These are phyloP conservation scores for Thumatha senex DNA, from an alignment of 2,888 invertebrate genomes.

Conservation along the genomic window DNA sequence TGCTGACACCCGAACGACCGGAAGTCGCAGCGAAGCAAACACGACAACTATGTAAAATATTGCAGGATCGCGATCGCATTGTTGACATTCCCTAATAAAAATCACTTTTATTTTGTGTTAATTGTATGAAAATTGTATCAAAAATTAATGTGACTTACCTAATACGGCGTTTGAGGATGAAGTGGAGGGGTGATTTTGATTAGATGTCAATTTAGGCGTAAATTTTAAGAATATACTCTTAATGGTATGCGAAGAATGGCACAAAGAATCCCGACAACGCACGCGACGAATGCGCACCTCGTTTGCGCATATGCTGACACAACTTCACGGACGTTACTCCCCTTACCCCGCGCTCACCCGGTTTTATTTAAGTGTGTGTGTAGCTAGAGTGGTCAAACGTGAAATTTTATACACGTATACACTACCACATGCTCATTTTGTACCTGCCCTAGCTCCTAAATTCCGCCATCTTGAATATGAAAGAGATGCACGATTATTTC, in stretches of 20 bases:
- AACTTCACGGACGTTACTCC: constrained; percentile 84
- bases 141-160: constrained; percentile 88
- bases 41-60: constrained; percentile 91
- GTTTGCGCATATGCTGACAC: constrained; percentile 91
- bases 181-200: constrained; percentile 86
- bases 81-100: constrained; percentile 88
- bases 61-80: constrained; percentile 90
- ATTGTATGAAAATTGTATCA: constrained; percentile 85
- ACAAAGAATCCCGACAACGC: constrained; percentile 99
- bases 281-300: constrained; percentile 92
- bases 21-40: constrained; percentile 86
- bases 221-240: constrained; percentile 89
- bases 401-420: constrained; percentile 77
- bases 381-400: constrained; percentile 81
- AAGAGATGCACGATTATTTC: constrained; percentile 53
- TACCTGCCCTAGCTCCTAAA: constrained; percentile 79
- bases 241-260: constrained; percentile 98
- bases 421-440: constrained; percentile 66
- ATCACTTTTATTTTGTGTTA: constrained; percentile 83
- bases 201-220: constrained; percentile 86
- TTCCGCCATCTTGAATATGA: constrained; percentile 79
- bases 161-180: constrained; percentile 86
- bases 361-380: constrained; percentile 65
- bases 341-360: constrained; percentile 78
- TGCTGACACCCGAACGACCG: constrained; percentile 81